Evolutionary conservation across 2,888 invertebrate genomes (phyloP).

Genomic region (Dicyrtomina minuta): DNA sequence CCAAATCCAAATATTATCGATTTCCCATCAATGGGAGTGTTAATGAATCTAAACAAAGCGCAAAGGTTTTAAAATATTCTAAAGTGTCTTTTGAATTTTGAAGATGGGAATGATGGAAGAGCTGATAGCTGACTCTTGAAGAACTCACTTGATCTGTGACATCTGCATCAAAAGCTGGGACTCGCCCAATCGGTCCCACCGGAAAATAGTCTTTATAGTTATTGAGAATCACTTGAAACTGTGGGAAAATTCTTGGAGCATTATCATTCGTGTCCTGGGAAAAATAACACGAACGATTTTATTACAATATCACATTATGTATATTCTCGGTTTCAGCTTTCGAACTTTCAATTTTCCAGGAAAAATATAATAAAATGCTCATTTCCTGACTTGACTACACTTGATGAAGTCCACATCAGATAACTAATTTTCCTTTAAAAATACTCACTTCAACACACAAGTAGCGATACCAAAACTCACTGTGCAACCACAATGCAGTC

Average conservation of each 20-base stretch:
- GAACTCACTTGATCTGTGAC: constrained; percentile 68
- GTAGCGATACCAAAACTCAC: too few species aligned
- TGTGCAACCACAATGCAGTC: too few species aligned
- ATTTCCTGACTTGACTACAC: background rate
- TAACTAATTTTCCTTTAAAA: too few species aligned
- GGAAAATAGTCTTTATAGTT: constrained; percentile 93
- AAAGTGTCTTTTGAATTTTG: background rate
- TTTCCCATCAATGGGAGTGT: background rate
- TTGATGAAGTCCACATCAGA: too few species aligned
- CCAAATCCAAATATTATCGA: background rate
- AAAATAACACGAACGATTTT: constrained; percentile 2
- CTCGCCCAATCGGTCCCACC: constrained; percentile 82
- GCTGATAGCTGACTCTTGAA: too few species aligned
- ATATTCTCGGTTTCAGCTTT: too few species aligned
- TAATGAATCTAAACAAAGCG: background rate
- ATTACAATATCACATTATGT: too few species aligned
- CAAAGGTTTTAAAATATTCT: background rate
- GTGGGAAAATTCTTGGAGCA: constrained; percentile 59
- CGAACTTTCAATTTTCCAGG: background rate
- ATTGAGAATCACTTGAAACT: constrained; percentile 82
- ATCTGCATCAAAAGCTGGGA: constrained; percentile 93
- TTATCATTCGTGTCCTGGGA: constrained; percentile 60
- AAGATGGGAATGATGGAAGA: background rate
- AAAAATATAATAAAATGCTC: constrained; percentile 11
- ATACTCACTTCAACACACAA: too few species aligned